Evolutionary conservation across 2,797 vertebrate species (phyloP), one percentile per base, ranked within the genome.

Genomic region (Ceryle rudis): DNA sequence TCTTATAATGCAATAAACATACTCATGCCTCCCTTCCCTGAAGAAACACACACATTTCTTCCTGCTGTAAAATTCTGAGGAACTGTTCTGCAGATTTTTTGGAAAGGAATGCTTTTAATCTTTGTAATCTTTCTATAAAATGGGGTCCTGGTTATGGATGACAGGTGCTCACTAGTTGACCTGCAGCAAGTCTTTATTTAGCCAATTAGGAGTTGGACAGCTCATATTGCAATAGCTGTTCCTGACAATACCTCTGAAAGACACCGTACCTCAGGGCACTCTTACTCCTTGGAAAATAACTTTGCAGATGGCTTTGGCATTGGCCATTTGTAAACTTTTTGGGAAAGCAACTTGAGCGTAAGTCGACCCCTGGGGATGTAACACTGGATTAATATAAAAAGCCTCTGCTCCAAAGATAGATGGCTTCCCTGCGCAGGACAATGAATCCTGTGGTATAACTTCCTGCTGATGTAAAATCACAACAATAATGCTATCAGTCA

Each of bases 401-500:
- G 23, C 51, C 15, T 39, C 22, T 54, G 39, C 33, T 83, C 19
- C 23, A n/a, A 71, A 64, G 66, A 42, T 13, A 67, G 14, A 14
- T 52, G 14, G 23, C 20, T 82, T 58, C 66, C 67, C 61, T 69
- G 25, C 2, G 2, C 44, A 29, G 37, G 49, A 54, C 22, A 22
- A 3, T 11, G 22, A 55, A 33, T 67, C 37, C 33, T n/a, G 39
- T 22, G 16, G 26, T 52, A 7, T 29, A 31, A 28, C 64, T 35
- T 60, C 23, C 14, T 25, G 12, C 26, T 42, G 51, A 33, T 74
- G 33, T 79, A 37, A 65, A 65, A 39, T 70, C 31, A 5, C 14
- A 41, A 29, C 15, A 49, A 12, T 33, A 49, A 49, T 12, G 23
- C 39, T 37, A 1, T n/a, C 0, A 0, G 12, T 74, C 31, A 20